Conservation (phyloP, 37 sponge, comb jelly and placozoan genomes). For the Hexactinellida sp. region DNA sequence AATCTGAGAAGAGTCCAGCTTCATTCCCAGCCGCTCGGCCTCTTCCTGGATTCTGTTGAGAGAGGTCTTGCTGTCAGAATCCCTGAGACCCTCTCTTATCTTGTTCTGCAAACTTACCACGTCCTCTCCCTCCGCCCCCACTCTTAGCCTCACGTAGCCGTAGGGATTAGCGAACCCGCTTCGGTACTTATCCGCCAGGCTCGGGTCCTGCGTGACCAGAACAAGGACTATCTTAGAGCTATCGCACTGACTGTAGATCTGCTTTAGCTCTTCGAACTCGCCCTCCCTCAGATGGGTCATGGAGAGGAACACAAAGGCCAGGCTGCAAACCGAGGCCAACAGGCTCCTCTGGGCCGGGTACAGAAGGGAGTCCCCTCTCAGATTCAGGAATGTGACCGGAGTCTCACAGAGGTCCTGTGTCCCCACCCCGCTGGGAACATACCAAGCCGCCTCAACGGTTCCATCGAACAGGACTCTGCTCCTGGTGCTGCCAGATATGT, state of each 20-base stretch:
- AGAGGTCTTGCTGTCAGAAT: background rate
- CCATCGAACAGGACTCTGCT: background rate
- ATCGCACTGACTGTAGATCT: background rate
- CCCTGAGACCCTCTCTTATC: background rate
- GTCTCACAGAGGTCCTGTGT: background rate
- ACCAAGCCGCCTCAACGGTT: background rate
- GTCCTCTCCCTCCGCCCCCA: background rate
- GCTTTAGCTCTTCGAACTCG: background rate
- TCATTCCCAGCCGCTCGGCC: background rate
- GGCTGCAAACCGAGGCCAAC: background rate
- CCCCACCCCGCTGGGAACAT: background rate
- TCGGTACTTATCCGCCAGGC: background rate
- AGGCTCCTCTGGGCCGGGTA: background rate
- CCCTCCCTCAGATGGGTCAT: background rate
- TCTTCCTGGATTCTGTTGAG: background rate
- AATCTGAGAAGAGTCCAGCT: background rate
- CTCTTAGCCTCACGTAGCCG: background rate
- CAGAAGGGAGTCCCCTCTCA: background rate
- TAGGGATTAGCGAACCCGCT: background rate
- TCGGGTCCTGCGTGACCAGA: background rate
- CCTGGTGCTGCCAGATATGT: background rate
- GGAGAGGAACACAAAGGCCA: background rate
- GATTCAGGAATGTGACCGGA: conserved; percentile 5
- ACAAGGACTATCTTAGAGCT: background rate
- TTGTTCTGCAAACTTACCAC: background rate